Evolutionary conservation across 2,888 invertebrate genomes (phyloP).

Genomic region (Phengaris arion): DNA sequence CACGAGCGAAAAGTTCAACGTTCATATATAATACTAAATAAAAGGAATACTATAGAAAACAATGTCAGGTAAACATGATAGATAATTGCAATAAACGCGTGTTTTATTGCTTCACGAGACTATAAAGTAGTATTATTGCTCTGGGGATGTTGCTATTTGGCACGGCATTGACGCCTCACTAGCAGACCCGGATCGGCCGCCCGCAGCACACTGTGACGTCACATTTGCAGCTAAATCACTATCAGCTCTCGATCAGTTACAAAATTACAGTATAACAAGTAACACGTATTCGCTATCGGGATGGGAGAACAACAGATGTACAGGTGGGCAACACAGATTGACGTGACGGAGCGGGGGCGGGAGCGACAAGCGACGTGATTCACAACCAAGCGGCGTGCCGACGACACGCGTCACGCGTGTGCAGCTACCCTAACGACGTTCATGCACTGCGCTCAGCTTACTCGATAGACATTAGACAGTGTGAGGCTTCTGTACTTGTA

Average conservation of each 20-base stretch:
- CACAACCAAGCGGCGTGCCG: constrained; percentile 61
- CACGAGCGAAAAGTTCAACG: constrained; percentile 26
- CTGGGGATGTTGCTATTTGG: constrained; percentile 57
- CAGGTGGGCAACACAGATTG: neutral
- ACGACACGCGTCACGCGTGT: constrained; percentile 28
- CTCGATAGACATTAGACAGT: neutral
- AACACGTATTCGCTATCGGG: constrained; percentile 13
- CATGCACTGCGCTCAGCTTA: neutral
- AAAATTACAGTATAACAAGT: constrained; percentile 11
- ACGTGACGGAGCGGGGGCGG: constrained; percentile 25
- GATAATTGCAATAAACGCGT: constrained; percentile 29
- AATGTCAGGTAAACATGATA: constrained; percentile 29
- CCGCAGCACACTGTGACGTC: constrained; percentile 28
- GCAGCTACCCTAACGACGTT: constrained; percentile 27
- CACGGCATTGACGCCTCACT: constrained; percentile 52
- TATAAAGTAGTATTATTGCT: constrained; percentile 59
- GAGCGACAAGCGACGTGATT: constrained; percentile 57
- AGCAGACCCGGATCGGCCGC: neutral
- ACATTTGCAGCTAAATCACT: constrained; percentile 29
- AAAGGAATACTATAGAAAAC: constrained; percentile 32
- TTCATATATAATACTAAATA: constrained; percentile 32
- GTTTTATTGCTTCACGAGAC: constrained; percentile 54
- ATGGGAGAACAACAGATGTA: neutral
- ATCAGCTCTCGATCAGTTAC: neutral
- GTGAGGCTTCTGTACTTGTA: neutral